Base-by-base conservation (phyloP, 2,113 vertebrate genomes). In the Hippolais icterina region DNA sequence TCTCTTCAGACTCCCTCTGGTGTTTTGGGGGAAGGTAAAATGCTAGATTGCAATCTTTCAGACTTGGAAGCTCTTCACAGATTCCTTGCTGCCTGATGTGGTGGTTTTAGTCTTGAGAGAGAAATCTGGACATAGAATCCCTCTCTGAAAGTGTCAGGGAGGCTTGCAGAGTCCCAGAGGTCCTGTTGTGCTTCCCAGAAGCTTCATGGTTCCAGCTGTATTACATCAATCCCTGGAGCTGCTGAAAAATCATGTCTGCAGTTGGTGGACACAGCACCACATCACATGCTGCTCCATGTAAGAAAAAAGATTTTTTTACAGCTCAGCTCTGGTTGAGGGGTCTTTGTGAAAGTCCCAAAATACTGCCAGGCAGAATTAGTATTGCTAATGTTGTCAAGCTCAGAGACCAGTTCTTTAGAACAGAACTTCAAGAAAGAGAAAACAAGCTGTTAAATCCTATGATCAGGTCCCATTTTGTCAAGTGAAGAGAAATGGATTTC, bases 101-200 rank as follows among this genome's bases (percentile, higher is more conserved):
- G 31, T 78, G 44, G 31, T 42, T 93, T 87, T 56, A 61, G 52
- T 61, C 50, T 59, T 47, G 47, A 63, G 76, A 80, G 64, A 83
- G 76, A 77, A 86, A 74, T 74, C 42, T 77, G 68, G 66, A 61
- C 6, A 5, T 5, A 18, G n/a, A 90, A 3, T 22, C 39, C 29
- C 42, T 88, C 52, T 87, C 50, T 83, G 3, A 2, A 85, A 83
- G 75, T 29, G 46, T 69, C 79, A 77, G 61, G 52, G 83, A 83
- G 60, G 52, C 42, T 86, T 44, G 22, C 25, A 35, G 76, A 27
- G 47, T 81, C 76, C 68, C 83, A 42, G 65, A 88, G 72, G 90
- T 90, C 54, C 33, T 53, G 37, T 23, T 85, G 72, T 72, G 61
- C 83, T 89, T 80, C 88, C 72, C 86, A 94, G 68, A 90, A 94